A percentile compares a stretch with the other conserved stretches of the same genome.
Conservation (phyloP, 2,113 vertebrate genomes). For the Platysteira castanea region DNA sequence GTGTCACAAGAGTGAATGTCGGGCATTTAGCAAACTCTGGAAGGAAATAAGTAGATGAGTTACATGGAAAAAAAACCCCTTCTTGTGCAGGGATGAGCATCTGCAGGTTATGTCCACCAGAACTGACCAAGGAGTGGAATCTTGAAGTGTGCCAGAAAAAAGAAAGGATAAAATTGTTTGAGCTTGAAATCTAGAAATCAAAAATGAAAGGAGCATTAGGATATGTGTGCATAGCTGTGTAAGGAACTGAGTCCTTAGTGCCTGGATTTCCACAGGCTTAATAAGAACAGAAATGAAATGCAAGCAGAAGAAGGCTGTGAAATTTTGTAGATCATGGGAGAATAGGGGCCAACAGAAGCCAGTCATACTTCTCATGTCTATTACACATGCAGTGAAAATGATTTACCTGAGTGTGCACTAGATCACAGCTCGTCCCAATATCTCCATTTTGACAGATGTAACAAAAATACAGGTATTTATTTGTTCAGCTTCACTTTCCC, state of each 20-base stretch:
- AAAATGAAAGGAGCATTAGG: neutral
- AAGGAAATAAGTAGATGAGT: neutral
- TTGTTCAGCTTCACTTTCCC: neutral
- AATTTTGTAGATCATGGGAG: neutral
- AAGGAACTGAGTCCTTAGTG: neutral
- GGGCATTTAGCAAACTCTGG: neutral
- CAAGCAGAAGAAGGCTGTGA: neutral
- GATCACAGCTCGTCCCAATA: neutral
- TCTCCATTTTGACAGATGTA: neutral
- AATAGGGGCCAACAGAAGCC: neutral
- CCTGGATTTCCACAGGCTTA: neutral
- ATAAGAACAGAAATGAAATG: neutral
- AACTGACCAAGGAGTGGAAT: neutral
- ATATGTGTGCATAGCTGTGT: neutral
- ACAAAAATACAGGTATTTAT: neutral
- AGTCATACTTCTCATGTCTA: neutral
- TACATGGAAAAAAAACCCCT: neutral
- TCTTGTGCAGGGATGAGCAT: neutral
- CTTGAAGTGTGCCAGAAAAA: neutral
- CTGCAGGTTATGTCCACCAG: neutral
- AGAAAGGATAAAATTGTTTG: neutral
- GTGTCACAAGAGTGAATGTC: neutral
- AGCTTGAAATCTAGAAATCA: neutral
- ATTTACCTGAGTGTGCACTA: neutral
- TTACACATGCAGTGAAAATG: rapidly evolving